Conservation (phyloP, 2,888 invertebrate genomes). For the Petrolisthes cinctipes region DNA sequence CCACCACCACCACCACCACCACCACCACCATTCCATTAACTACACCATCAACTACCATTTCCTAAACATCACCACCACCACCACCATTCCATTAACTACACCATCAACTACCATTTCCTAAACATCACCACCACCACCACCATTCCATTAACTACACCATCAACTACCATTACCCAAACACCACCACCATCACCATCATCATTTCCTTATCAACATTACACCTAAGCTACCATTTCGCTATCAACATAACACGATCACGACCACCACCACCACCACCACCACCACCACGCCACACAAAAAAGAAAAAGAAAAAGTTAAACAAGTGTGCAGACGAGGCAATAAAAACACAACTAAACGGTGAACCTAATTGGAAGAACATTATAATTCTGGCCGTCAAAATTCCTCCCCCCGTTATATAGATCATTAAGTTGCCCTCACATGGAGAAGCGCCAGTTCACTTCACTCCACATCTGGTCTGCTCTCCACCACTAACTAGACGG, state of each 20-base stretch:
- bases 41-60: not conserved
- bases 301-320: too few species aligned
- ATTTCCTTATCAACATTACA: not conserved
- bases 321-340: too few species aligned
- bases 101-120: not conserved
- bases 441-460: too few species aligned
- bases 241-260: not conserved
- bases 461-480: too few species aligned
- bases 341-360: too few species aligned
- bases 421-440: too few species aligned
- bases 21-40: not conserved
- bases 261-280: not conserved
- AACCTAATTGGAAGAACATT: too few species aligned
- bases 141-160: not conserved
- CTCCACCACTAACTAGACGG: too few species aligned
- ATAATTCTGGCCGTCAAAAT: too few species aligned
- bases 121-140: not conserved
- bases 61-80: not conserved
- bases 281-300: too few species aligned
- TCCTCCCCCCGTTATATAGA: too few species aligned
- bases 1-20: not conserved
- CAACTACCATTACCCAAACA: not conserved
- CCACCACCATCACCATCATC: not conserved
- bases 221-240: not conserved
- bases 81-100: not conserved